Evolutionary conservation across 1,140 invertebrate species (phyloP), one percentile per base, ranked within the genome.

Genomic region (Nautilus pompilius): DNA sequence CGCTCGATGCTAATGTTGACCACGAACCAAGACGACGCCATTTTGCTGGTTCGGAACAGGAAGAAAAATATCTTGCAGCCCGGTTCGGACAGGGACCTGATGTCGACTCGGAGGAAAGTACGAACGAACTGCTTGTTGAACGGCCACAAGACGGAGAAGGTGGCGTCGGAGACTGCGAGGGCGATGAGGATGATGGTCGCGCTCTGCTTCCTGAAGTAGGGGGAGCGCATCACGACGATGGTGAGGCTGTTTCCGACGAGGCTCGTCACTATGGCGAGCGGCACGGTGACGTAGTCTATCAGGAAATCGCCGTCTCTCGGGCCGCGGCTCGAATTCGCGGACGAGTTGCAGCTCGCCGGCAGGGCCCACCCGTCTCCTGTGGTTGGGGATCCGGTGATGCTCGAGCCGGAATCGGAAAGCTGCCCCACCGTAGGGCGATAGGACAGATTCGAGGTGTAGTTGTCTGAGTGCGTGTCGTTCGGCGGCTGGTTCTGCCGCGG

Each of bases 11-110:
- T 65, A n/a, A 76, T 51, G 20, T 66, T 58, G 4, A 75, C 67
- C 6, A 76, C 69, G 24, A 75, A 64, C 71, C 75, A 76, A 0
- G 75, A 73, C 15, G 75, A 76, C 13, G 69, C 63, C 68, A 73
- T 71, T 67, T 76, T 76, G 22, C 67, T 59, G 3, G 69, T 69
- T 15, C 67, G 60, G 32, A 62, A 75, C 24, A 70, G 49, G 29
- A 68, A 66, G 46, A 71, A 76, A 49, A 72, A 76, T 3, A 65
- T 28, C 34, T 72, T 70, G 41, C 73, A 75, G 6, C 59, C 36
- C 1, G 62, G 28, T 5, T 33, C 24, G 10, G 67, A 68, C 10
- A 69, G 24, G 2, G 73, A 69, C 10, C 73, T 24, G 4, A 73
- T 22, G 59, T 73, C 73, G 3, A 58, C 34, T 2, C 64, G 65